Percentiles rank a stretch among this genome's conserved stretches.
phyloP scores from a whole-genome alignment of 2,888 invertebrate species.

The Nomada goodeniana region DNA sequence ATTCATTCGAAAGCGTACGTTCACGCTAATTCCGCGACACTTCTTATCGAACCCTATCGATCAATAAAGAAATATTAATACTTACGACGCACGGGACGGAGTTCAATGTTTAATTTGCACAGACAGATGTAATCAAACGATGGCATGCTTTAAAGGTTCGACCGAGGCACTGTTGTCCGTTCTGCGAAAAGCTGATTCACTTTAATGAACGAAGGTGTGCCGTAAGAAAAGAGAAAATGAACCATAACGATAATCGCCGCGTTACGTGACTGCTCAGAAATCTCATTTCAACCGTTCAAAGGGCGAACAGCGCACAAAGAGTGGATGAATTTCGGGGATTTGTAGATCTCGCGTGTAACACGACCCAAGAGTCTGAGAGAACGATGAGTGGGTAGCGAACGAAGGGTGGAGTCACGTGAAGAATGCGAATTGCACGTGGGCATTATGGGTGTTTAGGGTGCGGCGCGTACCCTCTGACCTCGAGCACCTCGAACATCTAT shows the following conservation, averaged over 20 bases:
- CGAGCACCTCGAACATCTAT: conserved; percentile 31
- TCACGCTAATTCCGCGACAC: too few species aligned
- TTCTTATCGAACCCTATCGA: too few species aligned
- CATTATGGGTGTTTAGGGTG: conserved; percentile 55
- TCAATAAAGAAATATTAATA: too few species aligned
- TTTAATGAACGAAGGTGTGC: not conserved
- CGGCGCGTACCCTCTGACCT: conserved; percentile 64
- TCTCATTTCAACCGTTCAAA: not conserved
- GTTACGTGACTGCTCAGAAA: conserved; percentile 24
- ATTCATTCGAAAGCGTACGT: too few species aligned
- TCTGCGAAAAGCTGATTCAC: not conserved
- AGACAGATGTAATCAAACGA: not conserved
- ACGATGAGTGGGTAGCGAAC: conserved; percentile 68
- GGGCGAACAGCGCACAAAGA: not conserved
- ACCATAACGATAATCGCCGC: conserved; percentile 5
- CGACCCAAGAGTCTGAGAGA: conserved; percentile 52
- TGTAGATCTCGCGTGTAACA: conserved; percentile 71
- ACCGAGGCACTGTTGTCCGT: not conserved
- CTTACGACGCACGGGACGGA: not conserved
- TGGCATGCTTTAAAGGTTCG: not conserved
- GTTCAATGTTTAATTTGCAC: not conserved
- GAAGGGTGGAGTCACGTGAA: conserved; percentile 71
- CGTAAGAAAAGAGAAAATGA: not conserved
- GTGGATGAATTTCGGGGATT: conserved; percentile 45
- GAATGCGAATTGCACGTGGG: conserved; percentile 54